These are phyloP conservation scores for Ellobius talpinus DNA, from an alignment of 2,113 vertebrate genomes.

Conservation along the genomic window DNA sequence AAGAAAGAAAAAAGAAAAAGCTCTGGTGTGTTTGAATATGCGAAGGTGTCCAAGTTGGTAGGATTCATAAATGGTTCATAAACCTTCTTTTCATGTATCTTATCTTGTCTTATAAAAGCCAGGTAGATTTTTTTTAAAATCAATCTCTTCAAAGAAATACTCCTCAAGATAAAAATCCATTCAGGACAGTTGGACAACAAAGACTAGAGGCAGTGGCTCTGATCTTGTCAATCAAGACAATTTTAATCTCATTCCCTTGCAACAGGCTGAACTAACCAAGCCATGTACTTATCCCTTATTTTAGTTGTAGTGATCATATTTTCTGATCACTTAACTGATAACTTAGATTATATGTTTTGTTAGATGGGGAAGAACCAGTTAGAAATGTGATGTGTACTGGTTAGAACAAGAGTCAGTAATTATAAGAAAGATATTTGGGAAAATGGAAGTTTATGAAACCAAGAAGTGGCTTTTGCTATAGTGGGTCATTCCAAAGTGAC, in stretches of 20 bases:
- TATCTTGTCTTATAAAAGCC: neutral
- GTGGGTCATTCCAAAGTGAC: neutral
- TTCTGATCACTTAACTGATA: neutral
- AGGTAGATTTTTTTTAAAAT: neutral
- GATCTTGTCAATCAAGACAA: neutral
- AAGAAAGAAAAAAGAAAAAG: neutral
- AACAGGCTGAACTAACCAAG: neutral
- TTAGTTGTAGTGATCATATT: neutral
- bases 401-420: neutral
- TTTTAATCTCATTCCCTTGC: neutral
- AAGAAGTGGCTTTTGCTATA: neutral
- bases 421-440: neutral
- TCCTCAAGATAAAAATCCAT: neutral
- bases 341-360: neutral
- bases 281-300: neutral
- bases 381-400: neutral
- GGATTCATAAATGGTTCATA: neutral
- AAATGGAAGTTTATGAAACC: neutral
- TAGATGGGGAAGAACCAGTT: neutral
- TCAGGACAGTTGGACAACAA: neutral
- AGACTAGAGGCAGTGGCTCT: neutral
- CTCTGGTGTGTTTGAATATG: neutral
- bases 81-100: constrained; percentile 27
- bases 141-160: neutral
- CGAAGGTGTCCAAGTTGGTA: neutral